Base-by-base conservation (phyloP, 2,113 vertebrate species). In the Oryzias woworae region DNA sequence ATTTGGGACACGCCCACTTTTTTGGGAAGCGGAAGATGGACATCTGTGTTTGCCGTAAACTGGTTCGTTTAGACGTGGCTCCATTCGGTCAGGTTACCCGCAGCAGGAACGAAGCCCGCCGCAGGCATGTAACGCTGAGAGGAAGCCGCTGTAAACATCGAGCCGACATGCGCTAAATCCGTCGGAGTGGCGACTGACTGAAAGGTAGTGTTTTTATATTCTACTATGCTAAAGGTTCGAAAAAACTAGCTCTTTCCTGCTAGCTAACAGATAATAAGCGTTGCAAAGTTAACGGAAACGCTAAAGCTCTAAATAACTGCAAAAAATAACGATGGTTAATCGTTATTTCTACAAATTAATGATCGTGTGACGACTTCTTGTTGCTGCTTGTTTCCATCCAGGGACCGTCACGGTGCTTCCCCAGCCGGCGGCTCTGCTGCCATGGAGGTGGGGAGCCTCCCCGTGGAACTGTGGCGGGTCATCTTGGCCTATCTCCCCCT, bases 401-500 rank as follows among this genome's bases (percentile, higher is more conserved):
- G 82, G 82, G 66, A 20, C 57, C 36, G 51, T 71, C 63, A n/a
- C 23, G 28, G 28, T 49, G 54, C 56, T 50, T 66, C 66, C 64
- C 53, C 63, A 48, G 62, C 60, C 50, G 49, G 72, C 50, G 70
- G 58, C 57, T 77, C 81, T 78, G 89, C 47, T 53, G 88, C 68
- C 69, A 94, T 95, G 95, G 94, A 95, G 84, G 82, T 85, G n/a
- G 66, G 88, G 0, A 72, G 82, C 53, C 90, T 95, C 62, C 93
- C 90, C 0, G 71, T 92, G 84, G 94, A 96, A 90, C 86, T 95
- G 59, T 95, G 94, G 93, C 91, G 93, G 72, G 82, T 96, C 55
- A 94, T 97, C 61, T 71, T 96, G 48, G 93, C 93, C 44, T 96
- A 93, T 66, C 80, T 96, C 23, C 86, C 85, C 48, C 91, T 96